Conservation (phyloP, 2,888 invertebrate species). For the Agonopterix arenella region DNA sequence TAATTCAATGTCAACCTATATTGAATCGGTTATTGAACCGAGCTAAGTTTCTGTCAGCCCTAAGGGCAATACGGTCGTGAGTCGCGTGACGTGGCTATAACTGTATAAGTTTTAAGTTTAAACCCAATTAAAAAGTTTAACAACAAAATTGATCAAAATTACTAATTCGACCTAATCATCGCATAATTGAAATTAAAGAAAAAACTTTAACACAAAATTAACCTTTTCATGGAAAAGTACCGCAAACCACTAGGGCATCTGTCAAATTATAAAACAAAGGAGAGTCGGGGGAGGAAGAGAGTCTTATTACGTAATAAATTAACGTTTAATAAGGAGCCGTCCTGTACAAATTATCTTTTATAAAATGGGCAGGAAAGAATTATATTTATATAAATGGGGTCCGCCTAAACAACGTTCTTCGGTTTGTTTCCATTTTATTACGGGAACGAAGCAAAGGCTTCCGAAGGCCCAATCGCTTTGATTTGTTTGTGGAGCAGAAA, state of each 20-base stretch:
- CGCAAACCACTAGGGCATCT: slow-evolving; percentile 32
- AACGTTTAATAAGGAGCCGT: slow-evolving; percentile 44
- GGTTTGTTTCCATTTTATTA: slow-evolving; percentile 33
- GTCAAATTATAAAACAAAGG: slow-evolving; percentile 30
- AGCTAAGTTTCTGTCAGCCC: no score
- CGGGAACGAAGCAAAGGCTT: no score
- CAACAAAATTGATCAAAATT: not conserved
- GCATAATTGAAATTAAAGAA: slow-evolving; percentile 24
- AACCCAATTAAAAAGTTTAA: not conserved
- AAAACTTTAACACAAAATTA: slow-evolving; percentile 9
- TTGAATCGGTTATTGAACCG: no score
- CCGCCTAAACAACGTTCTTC: slow-evolving; percentile 26
- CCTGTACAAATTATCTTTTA: slow-evolving; percentile 37
- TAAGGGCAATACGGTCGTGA: no score
- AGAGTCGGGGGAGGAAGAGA: slow-evolving; percentile 20
- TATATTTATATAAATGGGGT: slow-evolving; percentile 57
- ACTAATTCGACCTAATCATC: no score
- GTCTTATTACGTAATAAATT: slow-evolving; percentile 44
- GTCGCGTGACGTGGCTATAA: no score
- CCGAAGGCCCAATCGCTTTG: no score
- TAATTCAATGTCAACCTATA: no score
- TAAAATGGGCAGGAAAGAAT: slow-evolving; percentile 40
- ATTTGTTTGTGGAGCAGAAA: no score
- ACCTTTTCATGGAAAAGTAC: slow-evolving; percentile 7
- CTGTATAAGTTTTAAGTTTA: no score